Evolutionary conservation across 2,113 vertebrate species (phyloP), one percentile per base, ranked within the genome.

Genomic region (Aleadryas rufinucha): DNA sequence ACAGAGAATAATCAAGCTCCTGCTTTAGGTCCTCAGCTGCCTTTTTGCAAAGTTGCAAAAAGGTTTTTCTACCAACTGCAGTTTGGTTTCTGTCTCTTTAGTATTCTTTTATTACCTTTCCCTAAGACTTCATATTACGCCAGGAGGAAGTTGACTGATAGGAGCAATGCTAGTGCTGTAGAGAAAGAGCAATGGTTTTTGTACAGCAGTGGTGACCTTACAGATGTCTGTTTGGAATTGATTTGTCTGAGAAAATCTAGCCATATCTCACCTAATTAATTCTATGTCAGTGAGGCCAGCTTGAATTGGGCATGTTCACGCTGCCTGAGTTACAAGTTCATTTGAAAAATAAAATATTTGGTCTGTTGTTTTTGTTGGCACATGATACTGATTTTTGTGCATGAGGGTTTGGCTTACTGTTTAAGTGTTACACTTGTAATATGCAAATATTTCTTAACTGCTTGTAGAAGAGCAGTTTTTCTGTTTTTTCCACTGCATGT

Each of bases 81-180:
- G 8, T 59, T 81, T 15, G 11, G 2, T 59, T 89, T 86, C 14
- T 80, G 16, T 65, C 16, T 71, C 50, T 82, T 24, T 2, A 10
- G 41, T 53, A 2, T 33, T 89, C 69, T 93, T 84, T 57, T 75
- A 16, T 75, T 91, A 20, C 39, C 39, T 59, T 74, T 52, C 28
- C 20, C 11, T 20, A 28, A n/a, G n/a, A 37, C 1, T 2, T 90
- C 6, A 0, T 71, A 5, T 41, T 88, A 49, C 1, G 0, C 15
- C 60, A 28, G 28, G 35, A 54, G 11, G 10, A 63, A 3, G 1
- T 30, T 68, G 49, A 74, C 37, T 80, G 57, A 27, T 21, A 50
- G 2, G 19, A 74, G 31, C 41, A 54, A 2, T 49, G 27, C 54
- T 84, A 60, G 24, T 68, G 42, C 47, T 68, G 14, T 81, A 33